Percentiles rank a stretch among this genome's conserved stretches.
phyloP scores from a whole-genome alignment of 2,888 invertebrate species.

The Tiliacea aurago region DNA sequence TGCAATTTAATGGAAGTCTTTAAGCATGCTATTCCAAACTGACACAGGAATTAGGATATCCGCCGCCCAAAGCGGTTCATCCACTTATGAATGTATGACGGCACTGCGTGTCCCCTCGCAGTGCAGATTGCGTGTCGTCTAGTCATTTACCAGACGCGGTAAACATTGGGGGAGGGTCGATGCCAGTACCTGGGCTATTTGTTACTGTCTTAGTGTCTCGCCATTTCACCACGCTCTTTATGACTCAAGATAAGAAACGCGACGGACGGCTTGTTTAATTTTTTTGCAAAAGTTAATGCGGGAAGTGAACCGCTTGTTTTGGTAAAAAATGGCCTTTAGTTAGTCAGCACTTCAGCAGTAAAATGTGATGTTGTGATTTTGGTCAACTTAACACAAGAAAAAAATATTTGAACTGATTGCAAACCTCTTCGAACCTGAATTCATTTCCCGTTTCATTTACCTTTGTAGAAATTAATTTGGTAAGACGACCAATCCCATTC shows the following conservation, averaged over 20 bases:
- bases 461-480: conserved; percentile 17
- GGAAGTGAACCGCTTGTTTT: background rate
- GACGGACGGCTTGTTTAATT: conserved; percentile 18
- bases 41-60: conserved; percentile 78
- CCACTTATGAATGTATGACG: conserved; percentile 73
- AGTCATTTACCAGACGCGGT: conserved; percentile 77
- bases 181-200: conserved; percentile 51
- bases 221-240: conserved; percentile 50
- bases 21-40: conserved; percentile 56
- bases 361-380: background rate
- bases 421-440: background rate
- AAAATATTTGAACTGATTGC: background rate
- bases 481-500: conserved; percentile 36
- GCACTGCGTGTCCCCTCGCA: conserved; percentile 74
- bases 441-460: background rate
- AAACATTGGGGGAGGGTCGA: conserved; percentile 70
- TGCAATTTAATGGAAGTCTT: conserved; percentile 39
- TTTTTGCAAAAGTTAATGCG: conserved; percentile 19
- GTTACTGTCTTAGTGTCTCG: conserved; percentile 57
- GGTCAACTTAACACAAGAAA: background rate
- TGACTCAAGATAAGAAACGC: conserved; percentile 42
- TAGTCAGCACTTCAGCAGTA: too few relatives aligned
- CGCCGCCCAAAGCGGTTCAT: conserved; percentile 75
- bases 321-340: background rate
- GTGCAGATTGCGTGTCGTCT: conserved; percentile 79